Evolutionary conservation across 1,140 invertebrate genomes (phyloP).

Genomic region (Panagrolaimus sp.): DNA sequence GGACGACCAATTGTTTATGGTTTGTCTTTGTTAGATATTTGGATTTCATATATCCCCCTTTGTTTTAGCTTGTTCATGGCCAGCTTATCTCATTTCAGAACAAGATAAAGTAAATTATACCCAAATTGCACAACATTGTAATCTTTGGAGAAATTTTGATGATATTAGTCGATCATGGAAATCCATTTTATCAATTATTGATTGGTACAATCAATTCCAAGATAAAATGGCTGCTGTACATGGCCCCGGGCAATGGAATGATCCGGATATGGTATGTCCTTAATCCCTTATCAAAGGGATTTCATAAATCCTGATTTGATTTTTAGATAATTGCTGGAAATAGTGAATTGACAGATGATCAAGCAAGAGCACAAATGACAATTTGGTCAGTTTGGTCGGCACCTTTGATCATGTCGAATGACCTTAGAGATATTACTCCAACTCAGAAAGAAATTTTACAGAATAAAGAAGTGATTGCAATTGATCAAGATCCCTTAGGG

Average conservation of each 20-base stretch:
- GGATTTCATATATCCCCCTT: not conserved
- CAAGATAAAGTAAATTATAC: conserved; percentile 72
- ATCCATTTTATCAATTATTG: conserved; percentile 81
- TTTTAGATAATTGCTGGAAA: conserved; percentile 86
- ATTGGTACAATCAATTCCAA: conserved; percentile 89
- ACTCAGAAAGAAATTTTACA: conserved; percentile 86
- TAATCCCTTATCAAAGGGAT: not conserved
- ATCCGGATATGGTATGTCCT: conserved; percentile 84
- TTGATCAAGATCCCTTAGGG: conserved; percentile 89
- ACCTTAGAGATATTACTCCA: conserved; percentile 78
- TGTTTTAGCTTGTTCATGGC: conserved; percentile 1
- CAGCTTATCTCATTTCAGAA: conserved; percentile 38
- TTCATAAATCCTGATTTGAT: not conserved
- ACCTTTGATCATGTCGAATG: conserved; percentile 90
- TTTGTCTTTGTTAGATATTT: too few species aligned
- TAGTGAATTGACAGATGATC: conserved; percentile 87
- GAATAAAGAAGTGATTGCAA: conserved; percentile 85
- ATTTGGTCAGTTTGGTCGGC: conserved; percentile 93
- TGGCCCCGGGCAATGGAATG: conserved; percentile 93
- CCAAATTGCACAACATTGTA: conserved; percentile 79
- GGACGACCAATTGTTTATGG: conserved; percentile 85
- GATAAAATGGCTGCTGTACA: conserved; percentile 80
- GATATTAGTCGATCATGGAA: conserved; percentile 87
- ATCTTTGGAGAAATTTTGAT: conserved; percentile 90
- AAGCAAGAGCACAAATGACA: conserved; percentile 92